Evolutionary conservation across 2,888 invertebrate species (phyloP).

Genomic region (Blomia tropicalis): DNA sequence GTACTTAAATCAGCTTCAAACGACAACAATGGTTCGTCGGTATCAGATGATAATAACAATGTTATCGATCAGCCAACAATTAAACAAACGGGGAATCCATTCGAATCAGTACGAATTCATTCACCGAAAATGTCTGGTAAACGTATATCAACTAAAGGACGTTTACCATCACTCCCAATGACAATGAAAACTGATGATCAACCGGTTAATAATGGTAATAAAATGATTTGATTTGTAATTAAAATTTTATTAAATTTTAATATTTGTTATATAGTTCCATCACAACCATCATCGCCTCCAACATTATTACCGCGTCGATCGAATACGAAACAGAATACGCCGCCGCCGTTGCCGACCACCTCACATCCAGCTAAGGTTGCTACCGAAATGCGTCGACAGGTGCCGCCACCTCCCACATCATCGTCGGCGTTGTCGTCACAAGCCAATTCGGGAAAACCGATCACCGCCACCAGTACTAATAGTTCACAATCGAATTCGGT

Average conservation of each 20-base stretch:
- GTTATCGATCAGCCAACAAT: neutral
- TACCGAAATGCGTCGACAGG: neutral
- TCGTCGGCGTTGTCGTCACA: neutral
- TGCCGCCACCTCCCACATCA: neutral
- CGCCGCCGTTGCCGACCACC: conserved; percentile 2
- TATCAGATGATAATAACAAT: conserved; percentile 5
- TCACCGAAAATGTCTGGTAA: conserved; percentile 8
- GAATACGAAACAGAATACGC: neutral
- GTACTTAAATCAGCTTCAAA: neutral
- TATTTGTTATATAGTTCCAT: neutral
- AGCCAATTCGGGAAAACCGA: neutral
- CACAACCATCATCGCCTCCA: neutral
- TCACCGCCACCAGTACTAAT: neutral
- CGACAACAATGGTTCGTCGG: neutral
- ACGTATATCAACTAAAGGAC: too few species aligned
- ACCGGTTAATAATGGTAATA: too few species aligned
- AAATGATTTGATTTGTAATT: neutral
- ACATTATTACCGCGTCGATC: conserved; percentile 1
- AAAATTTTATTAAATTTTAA: neutral
- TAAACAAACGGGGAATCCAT: neutral
- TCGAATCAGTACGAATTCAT: neutral
- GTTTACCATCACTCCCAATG: too few species aligned
- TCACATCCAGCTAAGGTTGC: neutral
- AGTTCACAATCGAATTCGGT: conserved; percentile 26
- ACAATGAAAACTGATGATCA: too few species aligned